These are phyloP conservation scores for Enchytraeus crypticus DNA, from an alignment of 2,888 invertebrate genomes.

Conservation along the genomic window DNA sequence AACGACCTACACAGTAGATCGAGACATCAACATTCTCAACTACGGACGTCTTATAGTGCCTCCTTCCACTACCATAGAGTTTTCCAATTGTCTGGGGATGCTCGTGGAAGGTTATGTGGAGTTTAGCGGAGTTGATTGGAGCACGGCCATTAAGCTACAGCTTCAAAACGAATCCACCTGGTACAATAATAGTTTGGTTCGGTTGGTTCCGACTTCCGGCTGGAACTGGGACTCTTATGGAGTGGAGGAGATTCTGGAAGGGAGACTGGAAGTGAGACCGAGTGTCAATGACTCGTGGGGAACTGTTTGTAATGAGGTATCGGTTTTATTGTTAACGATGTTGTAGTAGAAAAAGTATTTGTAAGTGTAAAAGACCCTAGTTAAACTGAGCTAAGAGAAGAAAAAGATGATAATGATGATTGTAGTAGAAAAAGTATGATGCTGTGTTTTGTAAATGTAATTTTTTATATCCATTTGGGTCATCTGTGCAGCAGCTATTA, in stretches of 20 bases:
- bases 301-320: slow-evolving; percentile 76
- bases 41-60: slow-evolving; percentile 46
- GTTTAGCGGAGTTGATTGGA: slow-evolving; percentile 7
- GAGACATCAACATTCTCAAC: slow-evolving; percentile 78
- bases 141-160: slow-evolving; percentile 18
- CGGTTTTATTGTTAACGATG: too few relatives aligned
- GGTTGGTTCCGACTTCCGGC: neutral
- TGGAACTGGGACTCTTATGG: slow-evolving; percentile 53
- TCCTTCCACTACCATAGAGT: slow-evolving; percentile 75
- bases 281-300: slow-evolving; percentile 83
- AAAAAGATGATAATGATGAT: too few relatives aligned
- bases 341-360: too few relatives aligned
- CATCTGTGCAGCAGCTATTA: too few relatives aligned
- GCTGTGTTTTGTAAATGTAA: too few relatives aligned
- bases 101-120: slow-evolving; percentile 61
- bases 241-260: slow-evolving; percentile 71
- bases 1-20: slow-evolving; percentile 67
- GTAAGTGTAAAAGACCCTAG: too few relatives aligned
- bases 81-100: slow-evolving; percentile 77
- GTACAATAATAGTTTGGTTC: slow-evolving; percentile 32
- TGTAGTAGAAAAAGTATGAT: too few relatives aligned
- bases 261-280: slow-evolving; percentile 67
- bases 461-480: too few relatives aligned
- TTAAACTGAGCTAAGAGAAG: too few relatives aligned
- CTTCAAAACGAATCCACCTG: slow-evolving; percentile 32